These are phyloP conservation scores for Rhyacophila evoluta DNA, from an alignment of 2,888 invertebrate genomes.

Conservation along the genomic window DNA sequence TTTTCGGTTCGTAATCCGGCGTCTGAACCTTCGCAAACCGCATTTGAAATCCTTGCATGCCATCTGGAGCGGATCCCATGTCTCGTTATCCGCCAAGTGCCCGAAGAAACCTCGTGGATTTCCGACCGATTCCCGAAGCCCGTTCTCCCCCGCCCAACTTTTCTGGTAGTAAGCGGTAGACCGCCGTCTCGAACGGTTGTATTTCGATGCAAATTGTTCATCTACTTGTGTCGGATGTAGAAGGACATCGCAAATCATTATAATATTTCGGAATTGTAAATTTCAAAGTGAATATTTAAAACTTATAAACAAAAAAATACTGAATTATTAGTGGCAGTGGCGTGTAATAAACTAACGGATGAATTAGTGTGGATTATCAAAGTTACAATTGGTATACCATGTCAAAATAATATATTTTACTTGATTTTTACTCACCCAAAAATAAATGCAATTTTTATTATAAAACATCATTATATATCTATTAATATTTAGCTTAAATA, in stretches of 20 bases:
- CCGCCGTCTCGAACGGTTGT: neutral
- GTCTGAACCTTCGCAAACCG: constrained; percentile 13
- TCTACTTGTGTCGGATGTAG: neutral
- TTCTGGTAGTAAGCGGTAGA: constrained; percentile 1
- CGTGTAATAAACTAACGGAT: too few relatives aligned
- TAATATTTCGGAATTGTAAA: neutral
- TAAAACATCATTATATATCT: too few relatives aligned
- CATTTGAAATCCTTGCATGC: constrained; percentile 10
- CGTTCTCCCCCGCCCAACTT: neutral
- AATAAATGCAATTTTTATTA: too few relatives aligned
- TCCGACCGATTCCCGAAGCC: neutral
- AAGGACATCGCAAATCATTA: neutral
- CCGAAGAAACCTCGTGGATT: neutral
- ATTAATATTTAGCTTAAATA: too few relatives aligned
- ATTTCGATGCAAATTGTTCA: neutral
- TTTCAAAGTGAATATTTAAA: neutral
- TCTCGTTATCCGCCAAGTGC: neutral
- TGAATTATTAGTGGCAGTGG: too few relatives aligned
- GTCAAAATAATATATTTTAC: too few relatives aligned
- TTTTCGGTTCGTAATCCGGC: constrained; percentile 1
- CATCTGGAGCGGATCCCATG: constrained; percentile 19
- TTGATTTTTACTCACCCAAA: too few relatives aligned
- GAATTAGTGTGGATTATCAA: too few relatives aligned
- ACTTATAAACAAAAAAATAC: too few relatives aligned
- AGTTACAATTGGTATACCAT: too few relatives aligned